Percentiles rank a stretch among this genome's conserved stretches.
These are phyloP conservation scores for Sitta carolinensis DNA, from an alignment of 2,797 vertebrate species.

Conservation along the genomic window DNA sequence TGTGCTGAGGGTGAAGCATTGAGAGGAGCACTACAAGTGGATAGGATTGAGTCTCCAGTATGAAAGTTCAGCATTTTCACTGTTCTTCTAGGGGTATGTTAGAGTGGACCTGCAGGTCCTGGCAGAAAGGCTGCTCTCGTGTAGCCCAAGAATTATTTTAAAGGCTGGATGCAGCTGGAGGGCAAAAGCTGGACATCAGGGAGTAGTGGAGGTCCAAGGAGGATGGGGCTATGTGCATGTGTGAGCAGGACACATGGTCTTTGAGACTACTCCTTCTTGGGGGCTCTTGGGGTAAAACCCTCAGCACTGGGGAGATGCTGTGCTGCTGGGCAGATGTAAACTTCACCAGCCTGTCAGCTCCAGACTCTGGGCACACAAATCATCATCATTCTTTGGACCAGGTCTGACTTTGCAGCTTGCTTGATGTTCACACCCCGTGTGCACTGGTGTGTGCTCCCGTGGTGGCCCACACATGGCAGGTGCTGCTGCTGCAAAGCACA, in stretches of 20 bases:
- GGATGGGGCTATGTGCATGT: background rate
- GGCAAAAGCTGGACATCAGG: background rate
- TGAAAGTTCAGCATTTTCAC: background rate
- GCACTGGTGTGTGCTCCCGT: rapidly evolving
- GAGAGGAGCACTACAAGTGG: background rate
- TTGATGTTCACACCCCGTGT: background rate
- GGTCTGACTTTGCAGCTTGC: background rate
- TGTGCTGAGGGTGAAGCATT: background rate
- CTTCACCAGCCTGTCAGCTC: background rate
- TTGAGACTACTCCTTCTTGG: background rate
- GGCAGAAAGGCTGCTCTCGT: background rate
- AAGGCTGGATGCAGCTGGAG: background rate
- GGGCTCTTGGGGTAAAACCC: background rate
- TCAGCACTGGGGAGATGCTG: background rate
- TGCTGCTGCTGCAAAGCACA: background rate
- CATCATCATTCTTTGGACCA: background rate
- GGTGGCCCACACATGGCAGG: background rate
- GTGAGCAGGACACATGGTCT: background rate
- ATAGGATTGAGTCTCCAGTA: background rate
- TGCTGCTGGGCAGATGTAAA: background rate
- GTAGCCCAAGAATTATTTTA: background rate
- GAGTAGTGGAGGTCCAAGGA: background rate
- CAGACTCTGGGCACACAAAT: background rate
- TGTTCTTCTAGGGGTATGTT: background rate
- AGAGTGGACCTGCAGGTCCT: background rate